Percentiles rank a stretch among this genome's conserved stretches.
These are phyloP conservation scores for Chlorodrepanis virens DNA, from an alignment of 2,113 vertebrate species.

Conservation along the genomic window DNA sequence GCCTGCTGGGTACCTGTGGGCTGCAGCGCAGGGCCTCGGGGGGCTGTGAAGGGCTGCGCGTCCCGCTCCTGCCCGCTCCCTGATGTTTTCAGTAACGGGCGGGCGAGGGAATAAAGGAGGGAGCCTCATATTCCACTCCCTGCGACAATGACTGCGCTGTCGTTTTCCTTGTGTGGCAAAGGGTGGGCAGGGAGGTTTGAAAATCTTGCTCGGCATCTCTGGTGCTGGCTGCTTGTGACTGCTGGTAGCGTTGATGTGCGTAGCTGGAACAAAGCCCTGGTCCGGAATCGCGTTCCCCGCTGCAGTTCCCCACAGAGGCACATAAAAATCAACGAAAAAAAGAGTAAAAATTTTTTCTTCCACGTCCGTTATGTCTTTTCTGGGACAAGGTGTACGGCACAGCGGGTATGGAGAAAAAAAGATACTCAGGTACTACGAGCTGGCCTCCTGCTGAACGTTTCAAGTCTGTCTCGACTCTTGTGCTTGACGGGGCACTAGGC, in stretches of 20 bases:
- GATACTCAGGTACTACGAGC: not conserved
- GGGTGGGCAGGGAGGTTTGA: not conserved
- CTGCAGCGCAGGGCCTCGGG: not conserved
- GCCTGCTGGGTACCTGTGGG: not conserved
- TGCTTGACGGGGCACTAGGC: too few relatives aligned
- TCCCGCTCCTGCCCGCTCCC: fast-evolving
- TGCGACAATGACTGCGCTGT: fast-evolving
- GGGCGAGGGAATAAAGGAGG: not conserved
- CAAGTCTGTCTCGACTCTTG: not conserved
- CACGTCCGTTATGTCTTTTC: not conserved
- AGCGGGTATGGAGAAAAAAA: not conserved
- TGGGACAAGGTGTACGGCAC: not conserved
- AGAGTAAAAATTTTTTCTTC: not conserved
- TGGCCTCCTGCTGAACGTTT: not conserved
- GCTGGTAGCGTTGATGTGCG: fast-evolving
- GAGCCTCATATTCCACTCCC: fast-evolving
- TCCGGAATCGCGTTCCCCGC: fast-evolving
- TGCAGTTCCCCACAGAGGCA: not conserved
- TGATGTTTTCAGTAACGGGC: fast-evolving
- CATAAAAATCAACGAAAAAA: not conserved
- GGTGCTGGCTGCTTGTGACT: not conserved
- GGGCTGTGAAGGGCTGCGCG: not conserved
- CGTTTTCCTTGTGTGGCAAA: not conserved
- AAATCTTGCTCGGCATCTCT: not conserved
- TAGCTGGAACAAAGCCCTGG: not conserved